These are phyloP conservation scores for Agrilus mali DNA, from an alignment of 2,888 invertebrate genomes.

Conservation along the genomic window DNA sequence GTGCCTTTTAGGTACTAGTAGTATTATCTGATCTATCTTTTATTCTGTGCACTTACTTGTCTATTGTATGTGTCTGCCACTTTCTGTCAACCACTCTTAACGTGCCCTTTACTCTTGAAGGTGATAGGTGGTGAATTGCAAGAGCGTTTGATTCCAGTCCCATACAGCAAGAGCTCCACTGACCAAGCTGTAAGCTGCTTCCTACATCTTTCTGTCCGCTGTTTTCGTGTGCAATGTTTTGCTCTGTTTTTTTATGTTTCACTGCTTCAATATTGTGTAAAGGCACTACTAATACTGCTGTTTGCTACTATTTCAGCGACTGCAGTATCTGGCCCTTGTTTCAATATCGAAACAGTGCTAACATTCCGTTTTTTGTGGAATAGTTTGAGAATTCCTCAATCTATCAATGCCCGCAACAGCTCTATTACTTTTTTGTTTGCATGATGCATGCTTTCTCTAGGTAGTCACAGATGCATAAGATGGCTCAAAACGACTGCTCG, in stretches of 20 bases:
- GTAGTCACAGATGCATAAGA: slow-evolving; percentile 36
- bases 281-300: slow-evolving; percentile 13
- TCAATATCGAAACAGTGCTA: slow-evolving; percentile 14
- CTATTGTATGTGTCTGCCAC: slow-evolving; percentile 37
- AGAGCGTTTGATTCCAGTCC: slow-evolving; percentile 99
- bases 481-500: slow-evolving; percentile 35
- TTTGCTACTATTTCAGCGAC: neutral
- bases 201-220: slow-evolving; percentile 41
- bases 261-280: slow-evolving; percentile 28
- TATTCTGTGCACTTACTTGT: slow-evolving; percentile 33
- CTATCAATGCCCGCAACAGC: slow-evolving; percentile 14
- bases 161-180: slow-evolving; percentile 99
- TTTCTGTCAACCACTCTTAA: slow-evolving; percentile 55
- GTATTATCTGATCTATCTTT: slow-evolving; percentile 40
- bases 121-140: slow-evolving; percentile 99
- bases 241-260: slow-evolving; percentile 34
- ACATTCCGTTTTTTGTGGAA: slow-evolving; percentile 12
- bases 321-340: neutral
- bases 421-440: slow-evolving; percentile 18
- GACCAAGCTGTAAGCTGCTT: slow-evolving; percentile 99
- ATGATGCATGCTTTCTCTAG: slow-evolving; percentile 30
- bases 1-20: slow-evolving; percentile 21
- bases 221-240: slow-evolving; percentile 33
- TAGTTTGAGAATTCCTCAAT: slow-evolving; percentile 17
- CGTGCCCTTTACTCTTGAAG: slow-evolving; percentile 88